These are phyloP conservation scores for Eristalis tenax DNA, from an alignment of 2,888 invertebrate species.

Conservation along the genomic window DNA sequence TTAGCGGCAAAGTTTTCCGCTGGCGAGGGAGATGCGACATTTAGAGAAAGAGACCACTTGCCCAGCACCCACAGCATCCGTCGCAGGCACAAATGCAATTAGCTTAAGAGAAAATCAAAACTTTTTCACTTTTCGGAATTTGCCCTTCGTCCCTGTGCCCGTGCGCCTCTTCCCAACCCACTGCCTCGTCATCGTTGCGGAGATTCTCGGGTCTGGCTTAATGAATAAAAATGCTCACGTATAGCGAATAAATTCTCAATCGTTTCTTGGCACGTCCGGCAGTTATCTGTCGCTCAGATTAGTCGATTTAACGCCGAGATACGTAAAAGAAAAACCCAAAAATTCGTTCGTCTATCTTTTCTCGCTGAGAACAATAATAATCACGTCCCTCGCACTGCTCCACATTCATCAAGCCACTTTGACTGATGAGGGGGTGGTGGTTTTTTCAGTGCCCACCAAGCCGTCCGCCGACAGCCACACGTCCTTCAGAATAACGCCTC, in stretches of 20 bases:
- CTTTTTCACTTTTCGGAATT: constrained; percentile 46
- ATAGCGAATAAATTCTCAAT: constrained; percentile 64
- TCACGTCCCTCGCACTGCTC: constrained; percentile 61
- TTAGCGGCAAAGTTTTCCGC: constrained; percentile 40
- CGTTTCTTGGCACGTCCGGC: constrained; percentile 57
- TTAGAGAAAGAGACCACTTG: constrained; percentile 33
- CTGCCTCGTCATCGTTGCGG: background rate
- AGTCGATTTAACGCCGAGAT: background rate
- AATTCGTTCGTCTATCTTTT: background rate
- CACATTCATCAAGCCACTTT: constrained; percentile 42
- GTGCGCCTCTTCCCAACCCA: background rate
- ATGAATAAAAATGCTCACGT: constrained; percentile 70
- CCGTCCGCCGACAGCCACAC: background rate
- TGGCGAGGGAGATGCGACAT: background rate
- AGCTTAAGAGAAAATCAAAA: constrained; percentile 70
- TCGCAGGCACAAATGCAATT: constrained; percentile 54
- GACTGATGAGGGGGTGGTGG: background rate
- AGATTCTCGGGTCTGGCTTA: background rate
- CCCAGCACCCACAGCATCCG: background rate
- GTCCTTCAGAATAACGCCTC: constrained; percentile 65
- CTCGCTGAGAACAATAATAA: constrained; percentile 47
- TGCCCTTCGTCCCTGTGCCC: background rate
- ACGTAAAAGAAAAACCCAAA: background rate
- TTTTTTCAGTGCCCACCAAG: constrained; percentile 42
- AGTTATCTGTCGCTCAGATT: background rate